Evolutionary conservation across 2,113 vertebrate species (phyloP).

Genomic region (Theropithecus gelada): DNA sequence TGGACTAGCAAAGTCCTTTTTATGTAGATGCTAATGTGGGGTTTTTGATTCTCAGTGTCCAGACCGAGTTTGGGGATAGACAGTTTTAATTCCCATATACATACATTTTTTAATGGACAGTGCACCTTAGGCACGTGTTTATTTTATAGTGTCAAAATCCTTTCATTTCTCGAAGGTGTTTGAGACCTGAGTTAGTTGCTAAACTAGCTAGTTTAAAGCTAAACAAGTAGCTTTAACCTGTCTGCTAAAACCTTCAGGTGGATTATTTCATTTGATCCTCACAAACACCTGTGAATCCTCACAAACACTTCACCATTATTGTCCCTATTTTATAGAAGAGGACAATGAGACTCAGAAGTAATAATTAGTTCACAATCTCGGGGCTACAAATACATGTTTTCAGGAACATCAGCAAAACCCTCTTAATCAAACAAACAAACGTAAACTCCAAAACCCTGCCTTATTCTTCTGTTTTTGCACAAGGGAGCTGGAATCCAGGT

Average conservation of each 20-base stretch:
- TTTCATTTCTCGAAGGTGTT: not conserved
- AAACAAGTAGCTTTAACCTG: not conserved
- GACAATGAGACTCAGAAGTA: not conserved
- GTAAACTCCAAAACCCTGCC: not conserved
- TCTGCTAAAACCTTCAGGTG: not conserved
- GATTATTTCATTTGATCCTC: slow-evolving; percentile 33
- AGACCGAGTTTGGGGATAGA: not conserved
- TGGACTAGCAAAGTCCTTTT: not conserved
- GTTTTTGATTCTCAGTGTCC: not conserved
- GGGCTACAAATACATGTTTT: not conserved
- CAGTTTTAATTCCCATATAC: not conserved
- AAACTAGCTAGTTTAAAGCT: too few relatives aligned
- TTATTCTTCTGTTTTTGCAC: not conserved
- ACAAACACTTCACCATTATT: not conserved
- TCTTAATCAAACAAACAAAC: not conserved
- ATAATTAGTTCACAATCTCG: not conserved
- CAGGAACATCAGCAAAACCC: not conserved
- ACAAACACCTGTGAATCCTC: not conserved
- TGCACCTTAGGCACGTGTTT: not conserved
- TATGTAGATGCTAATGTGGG: not conserved
- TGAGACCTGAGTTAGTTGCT: not conserved
- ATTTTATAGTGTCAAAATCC: slow-evolving; percentile 26
- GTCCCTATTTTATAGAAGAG: not conserved
- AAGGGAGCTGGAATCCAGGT: not conserved
- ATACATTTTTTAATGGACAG: not conserved